Evolutionary conservation across 1,140 invertebrate genomes (phyloP), one percentile per base, ranked within the genome.

Genomic region (Sarcophaga peregrina): DNA sequence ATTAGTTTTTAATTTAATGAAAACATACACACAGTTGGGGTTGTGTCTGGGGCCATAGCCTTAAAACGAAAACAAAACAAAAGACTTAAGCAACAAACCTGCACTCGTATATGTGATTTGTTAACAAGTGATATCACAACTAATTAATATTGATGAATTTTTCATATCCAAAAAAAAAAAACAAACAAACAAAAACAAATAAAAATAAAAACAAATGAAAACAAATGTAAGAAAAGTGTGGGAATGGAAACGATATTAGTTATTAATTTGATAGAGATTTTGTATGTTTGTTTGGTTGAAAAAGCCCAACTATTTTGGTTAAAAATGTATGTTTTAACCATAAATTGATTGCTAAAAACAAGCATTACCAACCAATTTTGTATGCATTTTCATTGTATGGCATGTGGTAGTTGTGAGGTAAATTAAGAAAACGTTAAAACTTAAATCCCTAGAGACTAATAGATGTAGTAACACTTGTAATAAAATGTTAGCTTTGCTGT

Each of bases 261-360:
- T 58, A 58, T 58, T 58, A 58, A 58, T 58, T 58, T 58, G 54
- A 58, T 58, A 58, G 54, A 58, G 54, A 58, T 58, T 58, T 54
- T 8, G 25, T 37, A 54, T 54, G 52, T 54, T 54, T 58, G 50
- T 58, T 58, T n/a, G 13, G 7, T 58, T 58, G 13, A 15, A 58
- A 58, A n/a, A 15, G n/a, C n/a, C 15, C 54, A 58, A n/a, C n/a
- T 58, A 58, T 58, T 58, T 58, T 58, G 54, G 54, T 58, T 58
- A 13, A 13, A 13, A 58, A 58, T 58, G 54, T n/a, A n/a, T 58
- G 54, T 58, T 58, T 58, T 58, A n/a, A n/a, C 54, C 54, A 58
- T 58, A 58, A 58, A 58, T 58, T 15, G 54, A 7, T 13, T 58
- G 11, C n/a, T 15, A 58, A 5, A 58, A 58, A 58, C 6, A 58